These are phyloP conservation scores for Pammene fasciana DNA, from an alignment of 2,888 invertebrate species.

Conservation along the genomic window DNA sequence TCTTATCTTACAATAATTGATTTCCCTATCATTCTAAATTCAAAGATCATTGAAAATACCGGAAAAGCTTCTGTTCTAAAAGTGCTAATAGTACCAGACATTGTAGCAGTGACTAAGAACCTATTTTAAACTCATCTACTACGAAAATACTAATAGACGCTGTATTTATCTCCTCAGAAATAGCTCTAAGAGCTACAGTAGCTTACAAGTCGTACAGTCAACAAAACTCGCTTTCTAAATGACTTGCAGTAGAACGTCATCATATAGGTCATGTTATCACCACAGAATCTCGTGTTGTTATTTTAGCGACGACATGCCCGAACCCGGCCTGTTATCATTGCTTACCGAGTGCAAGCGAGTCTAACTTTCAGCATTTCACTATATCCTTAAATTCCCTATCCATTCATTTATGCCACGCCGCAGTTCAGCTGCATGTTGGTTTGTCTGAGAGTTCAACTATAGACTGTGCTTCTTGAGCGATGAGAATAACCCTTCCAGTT, in stretches of 20 bases:
- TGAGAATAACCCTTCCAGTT: not conserved
- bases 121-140: slow-evolving; percentile 11
- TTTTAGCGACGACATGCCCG: slow-evolving; percentile 25
- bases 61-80: slow-evolving; percentile 3
- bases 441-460: not conserved
- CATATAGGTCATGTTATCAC: slow-evolving; percentile 1
- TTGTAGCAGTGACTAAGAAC: slow-evolving; percentile 17
- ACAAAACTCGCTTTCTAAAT: slow-evolving; percentile 8
- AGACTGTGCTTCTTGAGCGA: not conserved
- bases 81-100: not conserved
- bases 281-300: slow-evolving; percentile 8
- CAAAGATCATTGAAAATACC: not conserved
- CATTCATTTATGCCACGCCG: not conserved
- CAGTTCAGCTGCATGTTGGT: not conserved
- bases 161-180: not conserved
- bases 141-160: slow-evolving; percentile 9
- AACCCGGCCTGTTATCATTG: not conserved
- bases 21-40: slow-evolving; percentile 1
- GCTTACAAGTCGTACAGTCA: slow-evolving; percentile 1
- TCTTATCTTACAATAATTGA: not conserved
- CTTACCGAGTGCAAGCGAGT: not conserved
- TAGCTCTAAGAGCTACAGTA: not conserved
- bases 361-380: not conserved
- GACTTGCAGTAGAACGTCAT: slow-evolving; percentile 3
- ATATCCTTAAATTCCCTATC: not conserved